A percentile compares a stretch with the other conserved stretches of the same genome.
These are phyloP conservation scores for Euphonia xanthogaster DNA, from an alignment of 2,797 vertebrate species.

Conservation along the genomic window DNA sequence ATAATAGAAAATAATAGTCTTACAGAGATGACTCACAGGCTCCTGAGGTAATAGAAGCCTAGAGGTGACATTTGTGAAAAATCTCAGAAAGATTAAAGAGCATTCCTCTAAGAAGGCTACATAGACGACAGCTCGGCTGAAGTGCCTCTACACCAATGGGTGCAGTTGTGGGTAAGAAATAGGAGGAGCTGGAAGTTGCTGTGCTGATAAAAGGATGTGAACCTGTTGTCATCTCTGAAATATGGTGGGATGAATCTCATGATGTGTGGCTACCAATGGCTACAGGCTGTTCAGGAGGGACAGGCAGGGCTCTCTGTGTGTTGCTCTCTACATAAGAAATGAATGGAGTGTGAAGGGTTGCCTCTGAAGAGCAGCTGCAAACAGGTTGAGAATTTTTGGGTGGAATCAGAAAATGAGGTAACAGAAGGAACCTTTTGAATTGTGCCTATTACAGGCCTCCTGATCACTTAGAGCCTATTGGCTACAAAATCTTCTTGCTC, in stretches of 20 bases:
- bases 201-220: not conserved
- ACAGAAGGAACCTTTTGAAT: not conserved
- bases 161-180: not conserved
- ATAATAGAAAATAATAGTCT: not conserved
- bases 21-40: not conserved
- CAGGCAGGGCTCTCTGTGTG: not conserved
- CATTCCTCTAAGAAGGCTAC: not conserved
- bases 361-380: not conserved
- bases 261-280: fast-evolving
- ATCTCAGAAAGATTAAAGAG: not conserved
- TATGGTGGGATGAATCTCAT: not conserved
- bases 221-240: not conserved
- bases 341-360: not conserved
- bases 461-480: not conserved
- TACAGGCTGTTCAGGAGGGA: not conserved
- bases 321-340: not conserved
- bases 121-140: not conserved
- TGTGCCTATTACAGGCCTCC: fast-evolving
- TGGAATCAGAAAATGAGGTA: not conserved
- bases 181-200: not conserved
- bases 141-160: too few relatives aligned
- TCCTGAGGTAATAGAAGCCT: not conserved
- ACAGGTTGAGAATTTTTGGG: not conserved
- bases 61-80: not conserved
- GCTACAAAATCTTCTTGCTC: not conserved